Base-by-base conservation (phyloP, 2,888 invertebrate genomes). In the Idaea biselata region DNA sequence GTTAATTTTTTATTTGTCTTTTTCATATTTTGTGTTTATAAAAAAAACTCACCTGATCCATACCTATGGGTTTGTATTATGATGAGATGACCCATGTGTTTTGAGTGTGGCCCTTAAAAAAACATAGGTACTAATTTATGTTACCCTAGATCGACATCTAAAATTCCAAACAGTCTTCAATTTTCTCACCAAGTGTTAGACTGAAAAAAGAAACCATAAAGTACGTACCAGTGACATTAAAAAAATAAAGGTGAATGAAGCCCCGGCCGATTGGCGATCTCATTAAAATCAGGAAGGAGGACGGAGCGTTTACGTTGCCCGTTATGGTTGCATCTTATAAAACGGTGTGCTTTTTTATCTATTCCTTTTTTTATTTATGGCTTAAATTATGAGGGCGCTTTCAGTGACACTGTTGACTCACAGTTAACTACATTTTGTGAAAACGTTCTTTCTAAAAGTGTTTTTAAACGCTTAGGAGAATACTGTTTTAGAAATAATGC, bases 261-360 rank as follows among this genome's bases (percentile, higher is more conserved):
- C 63, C 63, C 62, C 58, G 69, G 80, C 79, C 83, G 84, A 87
- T 86, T 86, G 87, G 88, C 81, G 86, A 85, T 84, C 88, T 88
- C 88, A 88, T 88, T 88, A 89, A 88, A 89, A 82, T 78, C 87
- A 84, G 88, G 88, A 89, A 88, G 81, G 73, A 74, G 66, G 75
- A 71, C 75, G 78, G 44, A 44, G 72, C 81, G 81, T 83, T 83
- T 81, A 82, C 80, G 81, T 77, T 74, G 68, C 68, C 44, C 73
- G 78, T 75, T 73, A 77, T 71, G 77, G 76, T 64, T 66, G 63
- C 70, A 65, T 64, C 68, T 69, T 67, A 63, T 66, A 71, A 69
- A 63, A 56, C 17, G 56, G 56, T 65, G 62, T 63, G 65, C 68
- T 66, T 63, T 70, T 70, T 72, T 70, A 71, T 71, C 71, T 71